A percentile compares a stretch with the other conserved stretches of the same genome.
Evolutionary conservation across 37 sponge, comb jelly and placozoan species (phyloP).

Genomic region (Halisarca cf. caerulea): DNA sequence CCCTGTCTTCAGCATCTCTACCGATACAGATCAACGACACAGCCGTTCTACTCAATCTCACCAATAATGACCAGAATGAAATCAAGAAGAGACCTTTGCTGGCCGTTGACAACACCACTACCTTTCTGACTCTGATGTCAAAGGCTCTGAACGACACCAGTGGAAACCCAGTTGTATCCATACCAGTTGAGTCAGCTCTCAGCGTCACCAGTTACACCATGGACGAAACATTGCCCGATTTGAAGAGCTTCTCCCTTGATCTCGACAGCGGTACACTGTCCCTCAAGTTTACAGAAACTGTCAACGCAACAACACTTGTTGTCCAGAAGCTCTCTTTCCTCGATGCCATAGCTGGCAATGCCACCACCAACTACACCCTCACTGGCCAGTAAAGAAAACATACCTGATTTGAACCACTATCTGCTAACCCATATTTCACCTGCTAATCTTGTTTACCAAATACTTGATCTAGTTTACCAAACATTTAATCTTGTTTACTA

Average conservation of each 20-base stretch:
- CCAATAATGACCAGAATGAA: conserved; percentile 26
- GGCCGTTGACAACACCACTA: conserved; percentile 47
- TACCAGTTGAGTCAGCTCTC: conserved; percentile 26
- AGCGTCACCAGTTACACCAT: conserved; percentile 40
- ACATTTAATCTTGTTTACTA: too few species aligned
- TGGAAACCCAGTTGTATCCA: conserved; percentile 55
- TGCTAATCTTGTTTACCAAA: too few species aligned
- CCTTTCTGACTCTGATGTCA: conserved; percentile 55
- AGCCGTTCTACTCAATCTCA: background rate
- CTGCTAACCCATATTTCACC: too few species aligned
- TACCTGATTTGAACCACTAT: too few species aligned
- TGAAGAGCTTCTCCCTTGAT: conserved; percentile 63
- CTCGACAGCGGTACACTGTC: conserved; percentile 68
- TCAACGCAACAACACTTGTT: conserved; percentile 61
- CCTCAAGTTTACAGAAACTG: conserved; percentile 79
- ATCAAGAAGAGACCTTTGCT: conserved; percentile 35
- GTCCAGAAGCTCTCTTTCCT: conserved; percentile 4
- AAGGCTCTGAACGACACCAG: conserved; percentile 62
- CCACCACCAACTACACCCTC: conserved; percentile 29
- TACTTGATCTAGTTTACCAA: too few species aligned
- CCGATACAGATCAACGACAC: background rate
- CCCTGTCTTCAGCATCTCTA: background rate
- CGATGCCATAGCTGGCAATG: conserved; percentile 2
- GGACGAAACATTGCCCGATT: conserved; percentile 65
- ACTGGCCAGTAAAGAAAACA: conserved; percentile 1